A percentile compares a stretch with the other conserved stretches of the same genome.
Evolutionary conservation across 2,113 vertebrate genomes (phyloP).

Genomic region (Natator depressus): DNA sequence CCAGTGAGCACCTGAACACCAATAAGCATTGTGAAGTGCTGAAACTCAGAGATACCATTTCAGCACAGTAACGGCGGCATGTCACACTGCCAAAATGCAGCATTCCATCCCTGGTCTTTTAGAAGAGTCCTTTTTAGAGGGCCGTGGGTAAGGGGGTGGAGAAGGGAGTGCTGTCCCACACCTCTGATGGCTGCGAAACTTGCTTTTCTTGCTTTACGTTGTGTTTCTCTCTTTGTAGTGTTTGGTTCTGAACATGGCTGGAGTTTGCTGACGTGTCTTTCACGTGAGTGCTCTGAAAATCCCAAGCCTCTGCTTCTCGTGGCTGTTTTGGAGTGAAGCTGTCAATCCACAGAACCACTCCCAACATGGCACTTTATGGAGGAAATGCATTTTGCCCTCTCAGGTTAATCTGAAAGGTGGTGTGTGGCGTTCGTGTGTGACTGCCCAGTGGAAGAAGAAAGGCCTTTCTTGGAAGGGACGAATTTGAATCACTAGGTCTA

Average conservation of each 20-base stretch:
- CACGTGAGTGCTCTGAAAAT: not conserved
- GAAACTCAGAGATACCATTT: not conserved
- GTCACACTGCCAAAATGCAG: constrained; percentile 2
- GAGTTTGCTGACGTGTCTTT: accelerated
- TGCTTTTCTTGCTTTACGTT: not conserved
- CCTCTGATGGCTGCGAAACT: not conserved
- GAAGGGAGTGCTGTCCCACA: not conserved
- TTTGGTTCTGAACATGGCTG: accelerated
- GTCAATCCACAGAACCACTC: constrained; percentile 4
- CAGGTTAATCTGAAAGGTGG: not conserved
- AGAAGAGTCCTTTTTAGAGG: not conserved
- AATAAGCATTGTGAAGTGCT: not conserved
- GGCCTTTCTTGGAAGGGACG: not conserved
- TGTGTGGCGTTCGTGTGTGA: not conserved
- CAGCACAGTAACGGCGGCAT: not conserved
- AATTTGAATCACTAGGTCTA: no score
- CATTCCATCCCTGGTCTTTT: not conserved
- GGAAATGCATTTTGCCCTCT: not conserved
- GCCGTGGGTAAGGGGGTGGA: no score
- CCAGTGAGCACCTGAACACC: not conserved
- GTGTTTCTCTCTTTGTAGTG: not conserved
- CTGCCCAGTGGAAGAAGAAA: not conserved
- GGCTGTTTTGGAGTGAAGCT: not conserved
- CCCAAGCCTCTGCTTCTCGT: accelerated
- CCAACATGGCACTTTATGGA: accelerated